Evolutionary conservation across 1,140 invertebrate genomes (phyloP).

Genomic region (Reticulitermes speratus): DNA sequence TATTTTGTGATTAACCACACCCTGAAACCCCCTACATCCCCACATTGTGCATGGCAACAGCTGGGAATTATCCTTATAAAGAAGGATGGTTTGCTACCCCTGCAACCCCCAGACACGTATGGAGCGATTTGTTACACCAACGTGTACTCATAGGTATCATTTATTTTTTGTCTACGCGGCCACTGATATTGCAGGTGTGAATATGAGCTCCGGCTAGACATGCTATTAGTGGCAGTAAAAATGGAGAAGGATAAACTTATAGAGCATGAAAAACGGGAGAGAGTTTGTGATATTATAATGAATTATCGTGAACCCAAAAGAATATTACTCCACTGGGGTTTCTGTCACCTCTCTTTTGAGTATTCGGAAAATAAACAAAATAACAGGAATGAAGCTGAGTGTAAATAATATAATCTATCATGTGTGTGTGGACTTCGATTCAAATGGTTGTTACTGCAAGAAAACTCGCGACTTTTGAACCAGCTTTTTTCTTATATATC

Average conservation of each 20-base stretch:
- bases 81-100: neutral
- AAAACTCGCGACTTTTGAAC: no score
- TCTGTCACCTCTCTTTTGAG: no score
- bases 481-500: no score
- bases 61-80: conserved; percentile 13
- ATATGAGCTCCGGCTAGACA: neutral
- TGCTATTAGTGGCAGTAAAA: neutral
- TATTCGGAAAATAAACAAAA: no score
- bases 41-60: neutral
- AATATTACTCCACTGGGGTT: neutral
- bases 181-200: neutral
- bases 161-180: neutral
- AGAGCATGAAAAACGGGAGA: neutral
- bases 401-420: no score
- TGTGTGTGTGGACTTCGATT: no score
- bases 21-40: neutral
- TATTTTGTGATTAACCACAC: conserved; percentile 4
- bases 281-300: neutral
- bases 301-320: neutral
- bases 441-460: no score
- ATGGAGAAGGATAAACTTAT: neutral
- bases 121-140: neutral
- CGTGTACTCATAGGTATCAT: neutral
- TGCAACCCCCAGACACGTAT: neutral
- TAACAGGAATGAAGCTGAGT: no score